Percentiles rank a stretch among this genome's conserved stretches.
phyloP scores from a whole-genome alignment of 2,113 vertebrate species.

The Eclectus roratus region DNA sequence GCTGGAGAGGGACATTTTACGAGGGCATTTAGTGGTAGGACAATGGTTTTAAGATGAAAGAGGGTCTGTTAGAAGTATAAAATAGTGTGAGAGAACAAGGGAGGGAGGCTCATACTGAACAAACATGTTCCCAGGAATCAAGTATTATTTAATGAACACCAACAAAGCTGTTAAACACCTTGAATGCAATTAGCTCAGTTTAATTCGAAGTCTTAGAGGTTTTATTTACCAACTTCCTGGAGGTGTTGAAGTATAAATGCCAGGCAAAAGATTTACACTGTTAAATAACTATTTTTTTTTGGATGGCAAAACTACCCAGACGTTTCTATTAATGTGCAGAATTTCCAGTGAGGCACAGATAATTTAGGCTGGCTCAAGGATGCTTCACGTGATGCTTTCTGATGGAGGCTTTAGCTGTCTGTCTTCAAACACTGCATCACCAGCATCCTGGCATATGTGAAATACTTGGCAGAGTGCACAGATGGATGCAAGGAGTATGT shows the following conservation, averaged over 20 bases:
- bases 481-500: background rate
- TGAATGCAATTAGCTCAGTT: background rate
- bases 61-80: background rate
- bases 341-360: background rate
- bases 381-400: background rate
- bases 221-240: background rate
- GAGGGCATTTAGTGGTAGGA: background rate
- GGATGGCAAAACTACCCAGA: background rate
- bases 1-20: background rate
- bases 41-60: background rate
- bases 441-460: background rate
- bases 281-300: background rate
- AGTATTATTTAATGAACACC: background rate
- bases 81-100: background rate
- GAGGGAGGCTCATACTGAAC: background rate
- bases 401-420: background rate
- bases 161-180: background rate
- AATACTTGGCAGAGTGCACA: background rate
- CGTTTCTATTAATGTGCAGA: background rate
- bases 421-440: background rate
- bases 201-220: background rate
- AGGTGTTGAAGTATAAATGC: background rate
- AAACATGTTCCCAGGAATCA: background rate
- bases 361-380: background rate
- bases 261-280: background rate